These are phyloP conservation scores for Sphyrna mokarran DNA, from an alignment of 2,113 vertebrate species.

Conservation along the genomic window DNA sequence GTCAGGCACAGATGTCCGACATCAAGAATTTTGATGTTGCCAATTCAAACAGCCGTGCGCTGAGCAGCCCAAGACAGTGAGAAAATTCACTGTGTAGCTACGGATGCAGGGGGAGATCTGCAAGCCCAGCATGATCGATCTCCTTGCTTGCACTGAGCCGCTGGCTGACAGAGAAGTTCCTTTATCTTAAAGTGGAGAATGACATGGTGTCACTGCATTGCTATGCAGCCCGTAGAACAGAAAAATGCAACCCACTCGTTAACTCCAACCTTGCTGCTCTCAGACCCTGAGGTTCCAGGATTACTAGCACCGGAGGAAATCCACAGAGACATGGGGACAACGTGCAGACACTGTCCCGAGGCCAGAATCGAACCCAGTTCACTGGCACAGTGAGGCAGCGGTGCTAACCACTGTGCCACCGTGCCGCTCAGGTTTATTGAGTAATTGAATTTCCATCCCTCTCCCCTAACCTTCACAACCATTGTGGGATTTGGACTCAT, in stretches of 20 bases:
- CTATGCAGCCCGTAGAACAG: background rate
- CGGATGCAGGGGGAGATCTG: background rate
- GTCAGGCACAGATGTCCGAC: background rate
- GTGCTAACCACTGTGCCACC: no score
- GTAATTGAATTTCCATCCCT: no score
- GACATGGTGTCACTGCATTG: background rate
- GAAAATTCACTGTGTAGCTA: background rate
- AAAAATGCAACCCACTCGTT: background rate
- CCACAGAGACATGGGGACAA: no score
- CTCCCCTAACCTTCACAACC: no score
- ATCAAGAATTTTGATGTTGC: background rate
- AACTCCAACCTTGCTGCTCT: slow-evolving; percentile 15
- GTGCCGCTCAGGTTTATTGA: no score
- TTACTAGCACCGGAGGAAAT: no score
- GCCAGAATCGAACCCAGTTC: no score
- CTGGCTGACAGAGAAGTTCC: background rate
- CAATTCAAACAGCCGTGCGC: slow-evolving; percentile 10
- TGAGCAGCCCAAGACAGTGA: background rate
- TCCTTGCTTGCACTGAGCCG: background rate
- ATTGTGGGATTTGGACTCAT: no score
- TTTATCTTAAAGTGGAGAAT: background rate
- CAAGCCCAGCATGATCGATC: background rate
- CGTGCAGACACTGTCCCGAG: no score
- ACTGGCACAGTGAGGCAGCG: no score
- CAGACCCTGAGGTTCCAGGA: background rate